These are phyloP conservation scores for Ichneumon xanthorius DNA, from an alignment of 2,888 invertebrate species.

Conservation along the genomic window DNA sequence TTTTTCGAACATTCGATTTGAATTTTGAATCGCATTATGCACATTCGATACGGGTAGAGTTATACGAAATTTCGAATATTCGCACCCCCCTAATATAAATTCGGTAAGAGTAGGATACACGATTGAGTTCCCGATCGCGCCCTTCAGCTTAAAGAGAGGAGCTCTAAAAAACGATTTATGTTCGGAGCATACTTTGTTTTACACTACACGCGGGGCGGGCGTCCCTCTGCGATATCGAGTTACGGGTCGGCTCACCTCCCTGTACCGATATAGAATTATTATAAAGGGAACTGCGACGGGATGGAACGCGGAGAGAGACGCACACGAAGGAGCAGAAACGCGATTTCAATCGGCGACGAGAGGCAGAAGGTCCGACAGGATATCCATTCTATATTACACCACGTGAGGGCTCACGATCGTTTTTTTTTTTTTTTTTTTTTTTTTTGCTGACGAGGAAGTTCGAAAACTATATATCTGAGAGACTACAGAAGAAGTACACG, in stretches of 20 bases:
- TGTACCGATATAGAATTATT: constrained; percentile 68
- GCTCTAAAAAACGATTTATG: constrained; percentile 16
- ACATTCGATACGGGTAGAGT: too few relatives aligned
- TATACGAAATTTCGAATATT: too few relatives aligned
- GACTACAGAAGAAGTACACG: not conserved
- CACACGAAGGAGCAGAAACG: constrained; percentile 58
- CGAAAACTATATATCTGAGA: constrained; percentile 31
- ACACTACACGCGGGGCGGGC: constrained; percentile 58
- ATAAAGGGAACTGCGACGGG: constrained; percentile 69
- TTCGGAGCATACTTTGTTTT: constrained; percentile 62
- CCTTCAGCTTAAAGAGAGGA: constrained; percentile 46
- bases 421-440: constrained; percentile 39
- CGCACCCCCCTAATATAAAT: too few relatives aligned
- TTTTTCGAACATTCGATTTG: too few relatives aligned
- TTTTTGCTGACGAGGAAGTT: constrained; percentile 42
- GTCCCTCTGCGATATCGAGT: constrained; percentile 75
- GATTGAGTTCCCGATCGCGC: constrained; percentile 54
- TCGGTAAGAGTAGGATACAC: too few relatives aligned
- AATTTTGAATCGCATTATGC: too few relatives aligned
- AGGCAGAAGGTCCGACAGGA: constrained; percentile 75
- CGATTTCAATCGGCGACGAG: constrained; percentile 61
- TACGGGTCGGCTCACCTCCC: constrained; percentile 75
- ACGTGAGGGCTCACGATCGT: constrained; percentile 48
- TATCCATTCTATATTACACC: constrained; percentile 80
- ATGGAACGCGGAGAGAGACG: constrained; percentile 31